Evolutionary conservation across 2,888 invertebrate genomes (phyloP).

Genomic region (Campoplex capitator): DNA sequence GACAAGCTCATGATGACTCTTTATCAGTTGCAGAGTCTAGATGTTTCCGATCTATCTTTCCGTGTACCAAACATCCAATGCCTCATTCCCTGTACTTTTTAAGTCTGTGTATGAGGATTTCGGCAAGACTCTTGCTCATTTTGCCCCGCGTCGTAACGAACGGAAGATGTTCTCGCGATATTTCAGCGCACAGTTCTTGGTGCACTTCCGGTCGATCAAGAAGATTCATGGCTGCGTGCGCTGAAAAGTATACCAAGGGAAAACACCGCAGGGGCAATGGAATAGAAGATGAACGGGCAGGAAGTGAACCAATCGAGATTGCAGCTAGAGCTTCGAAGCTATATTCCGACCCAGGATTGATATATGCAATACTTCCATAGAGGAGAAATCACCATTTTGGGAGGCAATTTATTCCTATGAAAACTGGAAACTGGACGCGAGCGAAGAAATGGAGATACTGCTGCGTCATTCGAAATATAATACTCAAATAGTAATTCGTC

Average conservation of each 20-base stretch:
- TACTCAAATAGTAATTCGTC: background rate
- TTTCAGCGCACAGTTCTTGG: constrained; percentile 41
- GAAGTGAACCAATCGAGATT: constrained; percentile 53
- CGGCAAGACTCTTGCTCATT: constrained; percentile 33
- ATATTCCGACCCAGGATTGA: constrained; percentile 12
- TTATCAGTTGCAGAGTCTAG: background rate
- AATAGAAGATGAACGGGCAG: constrained; percentile 38
- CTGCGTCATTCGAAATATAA: constrained; percentile 12
- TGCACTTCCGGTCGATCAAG: constrained; percentile 41
- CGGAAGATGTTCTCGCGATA: constrained; percentile 73
- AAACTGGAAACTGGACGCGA: background rate
- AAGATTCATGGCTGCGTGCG: constrained; percentile 50
- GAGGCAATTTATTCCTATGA: constrained; percentile 12
- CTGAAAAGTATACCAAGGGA: constrained; percentile 21
- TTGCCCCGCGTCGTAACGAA: constrained; percentile 67
- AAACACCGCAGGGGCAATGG: constrained; percentile 33
- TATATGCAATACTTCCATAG: constrained; percentile 22
- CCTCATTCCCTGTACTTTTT: background rate
- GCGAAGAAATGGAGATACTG: constrained; percentile 17
- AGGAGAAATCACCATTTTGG: constrained; percentile 10
- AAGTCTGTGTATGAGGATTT: background rate
- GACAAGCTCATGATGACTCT: background rate
- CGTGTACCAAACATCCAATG: background rate
- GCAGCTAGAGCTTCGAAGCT: constrained; percentile 32
- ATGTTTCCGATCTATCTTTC: background rate